These are phyloP conservation scores for Orussus abietinus DNA, from an alignment of 1,140 invertebrate species.

Conservation along the genomic window DNA sequence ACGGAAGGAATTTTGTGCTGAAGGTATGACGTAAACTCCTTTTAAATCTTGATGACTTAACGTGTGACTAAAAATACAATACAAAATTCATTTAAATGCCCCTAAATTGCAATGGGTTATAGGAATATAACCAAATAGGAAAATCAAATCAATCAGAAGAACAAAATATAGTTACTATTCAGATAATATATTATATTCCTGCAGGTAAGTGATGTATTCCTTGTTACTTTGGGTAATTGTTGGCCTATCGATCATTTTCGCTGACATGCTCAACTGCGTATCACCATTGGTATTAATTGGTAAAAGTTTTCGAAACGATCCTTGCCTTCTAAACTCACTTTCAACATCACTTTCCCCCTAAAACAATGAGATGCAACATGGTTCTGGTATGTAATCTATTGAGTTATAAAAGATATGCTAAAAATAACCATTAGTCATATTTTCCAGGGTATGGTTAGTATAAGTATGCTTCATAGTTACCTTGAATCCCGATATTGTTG, in stretches of 20 bases:
- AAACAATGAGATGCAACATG: neutral
- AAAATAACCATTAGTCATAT: conserved; percentile 11
- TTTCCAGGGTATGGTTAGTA: neutral
- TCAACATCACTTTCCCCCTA: conserved; percentile 38
- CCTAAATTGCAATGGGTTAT: conserved; percentile 11
- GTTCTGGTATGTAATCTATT: too few species aligned
- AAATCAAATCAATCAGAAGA: conserved; percentile 7
- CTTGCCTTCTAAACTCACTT: conserved; percentile 46
- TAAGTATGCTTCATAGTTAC: conserved; percentile 14
- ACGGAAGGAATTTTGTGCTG: conserved; percentile 73
- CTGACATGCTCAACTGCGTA: conserved; percentile 55
- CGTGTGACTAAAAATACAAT: conserved; percentile 68
- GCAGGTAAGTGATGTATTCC: conserved; percentile 57
- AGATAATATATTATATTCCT: conserved; percentile 73
- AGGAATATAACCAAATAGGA: too few species aligned
- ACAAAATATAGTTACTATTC: conserved; percentile 66
- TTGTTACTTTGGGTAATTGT: conserved; percentile 50
- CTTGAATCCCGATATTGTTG: conserved; percentile 18
- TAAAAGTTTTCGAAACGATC: conserved; percentile 54
- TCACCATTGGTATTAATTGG: conserved; percentile 52
- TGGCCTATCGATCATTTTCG: conserved; percentile 56
- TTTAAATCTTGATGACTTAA: conserved; percentile 78
- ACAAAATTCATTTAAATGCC: too few species aligned
- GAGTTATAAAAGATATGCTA: conserved; percentile 14
- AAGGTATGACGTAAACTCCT: conserved; percentile 90